Evolutionary conservation across 1,140 invertebrate genomes (phyloP), one percentile per base, ranked within the genome.

Genomic region (Diploscapter pachys): DNA sequence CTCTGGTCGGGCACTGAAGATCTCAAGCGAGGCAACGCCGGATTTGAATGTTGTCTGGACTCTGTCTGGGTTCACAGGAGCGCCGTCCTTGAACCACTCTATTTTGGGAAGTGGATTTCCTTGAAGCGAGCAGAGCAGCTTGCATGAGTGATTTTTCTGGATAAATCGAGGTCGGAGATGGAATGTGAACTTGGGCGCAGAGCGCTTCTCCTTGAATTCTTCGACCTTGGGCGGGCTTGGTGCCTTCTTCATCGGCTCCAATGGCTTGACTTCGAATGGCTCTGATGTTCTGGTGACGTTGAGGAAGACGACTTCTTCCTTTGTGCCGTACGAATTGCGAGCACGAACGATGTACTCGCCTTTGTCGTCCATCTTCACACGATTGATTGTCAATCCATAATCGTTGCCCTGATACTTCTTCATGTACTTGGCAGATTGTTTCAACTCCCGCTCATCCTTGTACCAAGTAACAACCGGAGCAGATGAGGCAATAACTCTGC

Each of bases 371-470:
- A 95, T 86, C 86, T 95, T 97, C 5, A 92, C 92, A 80, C 96
- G 90, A 86, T 97, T 98, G 76, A 99, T 97, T 63, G 96, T 92
- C 85, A 99, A 95, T 81, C 95, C 95, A 85, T 95, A 99, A 85
- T 98, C 94, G 79, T 96, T 94, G 56, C 93, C 93, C 53, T 91
- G 89, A 85, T 98, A 99, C 79, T 95, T 91, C 88, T 98, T 98
- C 95, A 99, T 98, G 87, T 95, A 96, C 87, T 99, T 99, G 50
- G 97, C 94, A 80, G 94, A 96, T 87, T 99, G 96, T 70, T 92
- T 89, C n/a, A 99, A 88, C 82, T 98, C 95, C 79, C 90, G 89
- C 85, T 93, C 94, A 86, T 95, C 95, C 79, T 93, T 91, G 78
- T 80, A 88, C 97, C 97, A 99, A 48, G 93, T 93, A 55, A 99